These are phyloP conservation scores for Brachymystax lenok DNA, from an alignment of 2,797 vertebrate species.

Conservation along the genomic window DNA sequence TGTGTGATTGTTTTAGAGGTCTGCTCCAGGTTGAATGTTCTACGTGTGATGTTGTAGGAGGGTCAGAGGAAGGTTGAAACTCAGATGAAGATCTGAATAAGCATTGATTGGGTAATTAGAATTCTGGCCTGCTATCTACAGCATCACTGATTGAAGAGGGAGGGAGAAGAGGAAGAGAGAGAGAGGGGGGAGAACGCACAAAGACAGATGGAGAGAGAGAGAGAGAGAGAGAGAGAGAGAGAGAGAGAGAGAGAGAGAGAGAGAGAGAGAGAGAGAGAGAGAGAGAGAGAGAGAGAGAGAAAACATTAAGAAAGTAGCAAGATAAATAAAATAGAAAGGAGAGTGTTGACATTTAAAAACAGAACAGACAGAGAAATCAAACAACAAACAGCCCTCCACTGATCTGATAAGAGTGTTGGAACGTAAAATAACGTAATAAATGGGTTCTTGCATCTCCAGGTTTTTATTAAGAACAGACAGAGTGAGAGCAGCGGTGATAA, in stretches of 20 bases:
- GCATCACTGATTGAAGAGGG: not conserved
- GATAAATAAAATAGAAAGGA: not conserved
- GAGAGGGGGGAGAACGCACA: too few species aligned
- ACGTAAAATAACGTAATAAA: not conserved
- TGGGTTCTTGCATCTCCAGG: not conserved
- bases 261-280: too few species aligned
- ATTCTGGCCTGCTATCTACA: not conserved
- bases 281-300: not conserved
- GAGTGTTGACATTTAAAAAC: not conserved
- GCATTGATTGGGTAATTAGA: not conserved
- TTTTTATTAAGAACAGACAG: not conserved
- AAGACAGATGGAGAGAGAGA: not conserved
- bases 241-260: too few species aligned
- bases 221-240: not conserved
- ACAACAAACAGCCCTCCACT: not conserved
- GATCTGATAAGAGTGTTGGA: not conserved
- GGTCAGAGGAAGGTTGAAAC: slow-evolving; percentile 1
- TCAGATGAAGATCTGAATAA: not conserved
- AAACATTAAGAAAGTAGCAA: not conserved
- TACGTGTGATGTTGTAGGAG: not conserved
- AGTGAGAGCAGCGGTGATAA: not conserved
- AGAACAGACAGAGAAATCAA: not conserved
- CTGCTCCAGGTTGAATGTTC: too few species aligned
- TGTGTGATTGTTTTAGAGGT: too few species aligned
- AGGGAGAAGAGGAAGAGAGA: too few species aligned